Base-by-base conservation (phyloP, 2,888 invertebrate genomes). In the Ptychoptera contaminata region DNA sequence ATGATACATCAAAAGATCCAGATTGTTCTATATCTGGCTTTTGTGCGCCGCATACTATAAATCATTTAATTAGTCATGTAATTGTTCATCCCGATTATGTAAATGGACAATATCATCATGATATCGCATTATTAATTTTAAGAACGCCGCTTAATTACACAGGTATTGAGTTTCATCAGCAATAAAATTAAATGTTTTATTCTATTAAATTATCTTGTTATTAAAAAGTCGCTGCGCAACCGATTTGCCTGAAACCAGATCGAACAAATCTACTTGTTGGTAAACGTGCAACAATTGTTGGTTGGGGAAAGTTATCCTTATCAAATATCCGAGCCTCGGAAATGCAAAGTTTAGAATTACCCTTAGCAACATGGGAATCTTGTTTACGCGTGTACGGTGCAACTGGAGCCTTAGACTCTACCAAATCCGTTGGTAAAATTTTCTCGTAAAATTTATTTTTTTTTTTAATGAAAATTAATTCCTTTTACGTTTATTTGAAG, bases 71-170 rank as follows among this genome's bases (percentile, higher is more conserved):
- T 42, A 80, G 79, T 51, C 79, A 77, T 56, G 79, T 85, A 1
- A 71, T 84, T 46, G 79, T 84, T 1, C 83, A 86, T 63, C 83
- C 84, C 0, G 77, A 77, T 34, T 85, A 82, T 55, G 74, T 71
- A 50, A 77, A 69, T 64, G 73, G 67, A 67, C 74, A 67, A 67
- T 76, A 64, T 70, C 75, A 63, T 63, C 77, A 82, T 54, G 83
- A 86, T 56, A 76, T 86, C 51, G 84, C 85, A 1, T 65, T 86
- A 43, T 64, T 86, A 38, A 75, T 82, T 44, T 65, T 85, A 2
- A 76, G 77, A 61, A 72, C 77, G 1, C 74, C 77, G 36, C 76
- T 85, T 42, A 74, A 73, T 58, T 79, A 72, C 55, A 74, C 77
- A 52, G 72, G 78, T 77, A 63, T 11, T 2, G n/a, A 32, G n/a